Evolutionary conservation across 2,797 vertebrate genomes (phyloP), one percentile per base, ranked within the genome.

Genomic region (Staurois parvus): DNA sequence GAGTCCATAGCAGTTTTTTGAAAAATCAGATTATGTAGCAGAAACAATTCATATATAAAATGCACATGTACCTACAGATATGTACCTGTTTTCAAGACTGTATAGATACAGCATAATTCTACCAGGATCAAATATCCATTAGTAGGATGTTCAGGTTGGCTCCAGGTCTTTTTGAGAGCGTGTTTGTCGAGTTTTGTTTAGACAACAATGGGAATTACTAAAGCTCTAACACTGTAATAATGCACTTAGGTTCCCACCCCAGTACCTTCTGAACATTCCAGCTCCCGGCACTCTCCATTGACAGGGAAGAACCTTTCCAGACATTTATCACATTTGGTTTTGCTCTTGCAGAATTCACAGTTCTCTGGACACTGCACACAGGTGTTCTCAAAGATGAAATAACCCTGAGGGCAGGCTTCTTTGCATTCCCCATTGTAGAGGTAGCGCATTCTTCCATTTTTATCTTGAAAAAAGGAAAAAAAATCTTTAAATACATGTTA

Each of bases 221-320:
- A 29, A 3, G 10, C 12, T 66, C 10, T 29, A 2, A 4, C 26
- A 29, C 26, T 28, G 28, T 12, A 28, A 29, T 66, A 66, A 28
- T 29, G n/a, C 17, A 15, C 7, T 21, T 21, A 13, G 19, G 30
- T 0, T 10, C 4, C 30, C 48, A 26, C 68, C 30, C 30, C 34
- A 15, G 26, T 92, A 99, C 98, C 97, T 92, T 89, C 84, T 40
- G 87, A 87, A 83, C 97, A 99, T 0, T 89, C 88, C 37, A 95
- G 82, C 9, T 93, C 94, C 88, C 92, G 89, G 79, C 98, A 99
- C 5, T 11, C 79, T 8, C 91, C 93, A 24, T 95, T 88, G 72
- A 80, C 89, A 68, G 92, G 87, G 81, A 91, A 89, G 90, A 95
- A 95, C 84, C 93, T 92, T 0, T 89, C 83, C 72, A 80, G 67